Base-by-base conservation (phyloP, 2,113 vertebrate genomes). In the Nycticebus coucang region DNA sequence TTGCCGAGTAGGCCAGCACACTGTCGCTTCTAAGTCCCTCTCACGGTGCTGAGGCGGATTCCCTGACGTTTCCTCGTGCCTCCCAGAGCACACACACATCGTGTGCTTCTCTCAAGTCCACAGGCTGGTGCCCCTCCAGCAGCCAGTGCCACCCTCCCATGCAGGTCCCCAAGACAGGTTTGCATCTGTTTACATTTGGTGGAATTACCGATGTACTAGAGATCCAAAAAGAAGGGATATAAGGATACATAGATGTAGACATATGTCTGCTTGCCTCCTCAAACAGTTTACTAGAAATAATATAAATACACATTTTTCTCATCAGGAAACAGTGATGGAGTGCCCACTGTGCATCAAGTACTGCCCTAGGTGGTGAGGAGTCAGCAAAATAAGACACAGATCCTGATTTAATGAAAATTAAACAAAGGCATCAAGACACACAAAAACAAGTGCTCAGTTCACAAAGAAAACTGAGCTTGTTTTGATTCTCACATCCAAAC, bases 401-500 rank as follows among this genome's bases (percentile, higher is more conserved):
- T 89, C 7, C 71, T 57, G 37, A 74, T 62, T 57, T 22, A 11
- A 9, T 19, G 37, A 35, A 80, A 78, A 66, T 69, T 96, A 41
- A 59, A 85, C 50, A 24, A 60, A n/a, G 4, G 5, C 45, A 41
- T 60, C 4, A 68, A 77, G 77, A 60, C 21, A 84, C 28, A 72
- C 41, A 74, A 86, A 69, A 82, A 59, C 53, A 59, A 4, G 62
- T 35, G 82, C 35, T 64, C 69, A 68, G 94, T 96, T 96, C 82
- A 89, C 64, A 80, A 17, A 30, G 91, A 92, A 94, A 92, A 83
- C 21, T 60, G 77, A 95, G 30, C 57, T 93, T 93, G 71, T 69
- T 84, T 97, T 91, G 59, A 91, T 59, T 95, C 24, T 97, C 88
- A 53, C 8, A 35, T 41, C 68, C 71, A 80, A 97, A 93, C 8